phyloP scores from a whole-genome alignment of 1,140 invertebrate genomes.

The Drosophila teissieri region DNA sequence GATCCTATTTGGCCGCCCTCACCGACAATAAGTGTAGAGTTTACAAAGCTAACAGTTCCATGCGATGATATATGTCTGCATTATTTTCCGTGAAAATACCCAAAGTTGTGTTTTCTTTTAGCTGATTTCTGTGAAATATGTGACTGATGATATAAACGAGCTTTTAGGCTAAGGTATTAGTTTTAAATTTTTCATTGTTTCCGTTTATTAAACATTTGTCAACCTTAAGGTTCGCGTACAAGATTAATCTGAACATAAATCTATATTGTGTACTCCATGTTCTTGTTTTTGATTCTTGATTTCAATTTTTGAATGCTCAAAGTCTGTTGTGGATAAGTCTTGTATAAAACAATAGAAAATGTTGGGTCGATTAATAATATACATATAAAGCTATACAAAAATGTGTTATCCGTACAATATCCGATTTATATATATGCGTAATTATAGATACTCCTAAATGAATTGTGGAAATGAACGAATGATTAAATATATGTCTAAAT shows the following conservation, averaged over 20 bases:
- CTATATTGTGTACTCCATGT: slow-evolving; percentile 15
- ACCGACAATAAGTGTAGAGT: slow-evolving; percentile 88
- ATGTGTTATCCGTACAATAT: slow-evolving; percentile 51
- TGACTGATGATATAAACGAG: background rate
- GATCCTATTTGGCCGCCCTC: slow-evolving; percentile 87
- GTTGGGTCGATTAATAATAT: slow-evolving; percentile 60
- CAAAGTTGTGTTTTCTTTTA: background rate
- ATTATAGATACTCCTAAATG: slow-evolving; percentile 45
- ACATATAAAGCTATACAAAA: slow-evolving; percentile 79
- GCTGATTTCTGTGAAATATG: slow-evolving; percentile 9
- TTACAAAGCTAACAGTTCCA: slow-evolving; percentile 85
- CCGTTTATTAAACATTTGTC: slow-evolving; percentile 43
- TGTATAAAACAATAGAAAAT: slow-evolving; percentile 56
- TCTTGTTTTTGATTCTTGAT: slow-evolving; percentile 49
- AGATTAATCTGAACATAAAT: slow-evolving; percentile 32
- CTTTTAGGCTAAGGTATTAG: slow-evolving; percentile 5
- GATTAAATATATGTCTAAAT: slow-evolving; percentile 33
- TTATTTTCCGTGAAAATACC: slow-evolving; percentile 33
- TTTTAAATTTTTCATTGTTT: slow-evolving; percentile 25
- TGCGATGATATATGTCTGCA: slow-evolving; percentile 5
- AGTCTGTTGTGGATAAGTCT: slow-evolving; percentile 27
- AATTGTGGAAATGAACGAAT: slow-evolving; percentile 38
- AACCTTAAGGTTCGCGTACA: slow-evolving; percentile 19
- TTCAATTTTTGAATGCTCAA: slow-evolving; percentile 38
- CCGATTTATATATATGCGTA: slow-evolving; percentile 41